A percentile compares a stretch with the other conserved stretches of the same genome.
Evolutionary conservation across 2,888 invertebrate genomes (phyloP).

Genomic region (Campopleginae sp.): DNA sequence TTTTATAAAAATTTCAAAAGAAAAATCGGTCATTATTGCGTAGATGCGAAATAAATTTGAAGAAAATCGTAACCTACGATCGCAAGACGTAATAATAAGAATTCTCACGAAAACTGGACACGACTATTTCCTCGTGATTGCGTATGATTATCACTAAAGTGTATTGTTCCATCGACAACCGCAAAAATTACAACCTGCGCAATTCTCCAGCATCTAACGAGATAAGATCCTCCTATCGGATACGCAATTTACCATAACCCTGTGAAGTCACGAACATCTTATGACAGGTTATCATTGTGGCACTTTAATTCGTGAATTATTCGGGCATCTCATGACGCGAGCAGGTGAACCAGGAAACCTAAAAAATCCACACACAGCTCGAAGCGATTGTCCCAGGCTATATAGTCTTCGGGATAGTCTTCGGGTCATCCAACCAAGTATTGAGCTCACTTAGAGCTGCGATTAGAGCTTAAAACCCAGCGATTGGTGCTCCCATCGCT

Average conservation of each 20-base stretch:
- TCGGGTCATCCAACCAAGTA: neutral
- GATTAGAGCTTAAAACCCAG: too few species aligned
- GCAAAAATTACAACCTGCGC: neutral
- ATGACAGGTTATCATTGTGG: neutral
- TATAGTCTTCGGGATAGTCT: too few species aligned
- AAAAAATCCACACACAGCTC: too few species aligned
- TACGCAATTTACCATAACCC: neutral
- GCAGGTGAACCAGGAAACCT: neutral
- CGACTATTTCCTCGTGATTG: conserved; percentile 13
- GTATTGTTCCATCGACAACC: conserved; percentile 10
- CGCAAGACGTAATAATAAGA: conserved; percentile 6
- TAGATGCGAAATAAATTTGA: neutral
- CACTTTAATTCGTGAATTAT: neutral
- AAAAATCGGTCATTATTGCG: neutral
- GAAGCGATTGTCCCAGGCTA: too few species aligned
- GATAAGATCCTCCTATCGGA: conserved; percentile 1
- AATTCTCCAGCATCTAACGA: conserved; percentile 1
- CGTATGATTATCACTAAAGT: neutral
- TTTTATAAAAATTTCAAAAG: neutral
- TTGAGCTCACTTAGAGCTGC: too few species aligned
- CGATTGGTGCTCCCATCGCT: too few species aligned
- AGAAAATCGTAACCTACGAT: neutral
- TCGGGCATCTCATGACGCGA: neutral
- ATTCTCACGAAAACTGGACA: conserved; percentile 16
- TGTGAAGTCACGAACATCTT: conserved; percentile 1